phyloP scores from a whole-genome alignment of 2,888 invertebrate species.

The Dryococelus australis region DNA sequence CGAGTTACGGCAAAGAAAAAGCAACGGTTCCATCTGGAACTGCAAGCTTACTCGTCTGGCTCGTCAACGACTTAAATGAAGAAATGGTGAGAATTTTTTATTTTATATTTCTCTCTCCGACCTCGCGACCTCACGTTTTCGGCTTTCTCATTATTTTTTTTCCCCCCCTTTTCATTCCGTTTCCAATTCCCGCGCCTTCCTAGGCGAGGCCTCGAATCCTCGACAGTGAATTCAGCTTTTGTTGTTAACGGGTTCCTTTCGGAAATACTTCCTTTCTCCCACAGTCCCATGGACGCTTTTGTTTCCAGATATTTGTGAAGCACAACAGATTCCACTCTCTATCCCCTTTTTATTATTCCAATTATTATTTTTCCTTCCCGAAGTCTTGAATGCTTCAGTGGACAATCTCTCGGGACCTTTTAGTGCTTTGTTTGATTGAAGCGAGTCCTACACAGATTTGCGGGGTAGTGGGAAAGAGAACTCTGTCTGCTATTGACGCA shows the following conservation, averaged over 20 bases:
- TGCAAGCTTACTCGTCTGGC: background rate
- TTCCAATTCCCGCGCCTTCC: background rate
- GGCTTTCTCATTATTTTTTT: constrained; percentile 4
- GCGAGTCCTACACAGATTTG: background rate
- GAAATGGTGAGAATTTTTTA: background rate
- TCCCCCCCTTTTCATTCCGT: background rate
- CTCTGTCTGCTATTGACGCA: background rate
- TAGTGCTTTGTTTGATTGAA: constrained; percentile 9
- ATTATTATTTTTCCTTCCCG: background rate
- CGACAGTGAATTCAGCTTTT: background rate
- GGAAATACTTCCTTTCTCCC: constrained; percentile 8
- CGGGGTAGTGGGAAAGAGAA: background rate
- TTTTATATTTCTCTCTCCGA: background rate
- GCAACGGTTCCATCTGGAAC: too few species aligned
- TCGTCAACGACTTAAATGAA: background rate
- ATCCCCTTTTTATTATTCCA: background rate
- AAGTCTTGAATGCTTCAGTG: constrained; percentile 3
- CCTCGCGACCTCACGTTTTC: background rate
- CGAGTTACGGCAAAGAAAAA: too few species aligned
- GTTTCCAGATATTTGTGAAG: constrained; percentile 16
- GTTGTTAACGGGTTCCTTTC: constrained; percentile 16
- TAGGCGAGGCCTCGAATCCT: background rate
- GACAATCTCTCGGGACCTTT: background rate
- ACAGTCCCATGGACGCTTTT: background rate
- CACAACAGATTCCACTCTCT: background rate